phyloP scores from a whole-genome alignment of 2,797 vertebrate species.

The Alca torda region DNA sequence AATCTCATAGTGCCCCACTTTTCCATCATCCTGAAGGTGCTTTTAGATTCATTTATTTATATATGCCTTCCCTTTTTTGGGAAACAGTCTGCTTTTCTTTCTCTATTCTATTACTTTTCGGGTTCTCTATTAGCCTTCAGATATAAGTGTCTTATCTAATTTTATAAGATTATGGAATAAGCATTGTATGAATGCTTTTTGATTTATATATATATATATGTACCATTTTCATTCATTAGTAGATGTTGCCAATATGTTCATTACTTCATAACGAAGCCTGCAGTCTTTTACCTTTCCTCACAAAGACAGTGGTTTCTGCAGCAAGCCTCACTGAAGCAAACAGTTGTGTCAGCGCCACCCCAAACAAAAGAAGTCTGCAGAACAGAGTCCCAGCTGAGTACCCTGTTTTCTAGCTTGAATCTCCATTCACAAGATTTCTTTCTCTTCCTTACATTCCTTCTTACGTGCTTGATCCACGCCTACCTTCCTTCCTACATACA shows the following conservation, averaged over 20 bases:
- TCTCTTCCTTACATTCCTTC: neutral
- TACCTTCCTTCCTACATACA: neutral
- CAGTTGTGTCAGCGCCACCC: neutral
- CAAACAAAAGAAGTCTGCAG: neutral
- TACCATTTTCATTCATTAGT: neutral
- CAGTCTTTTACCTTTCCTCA: neutral
- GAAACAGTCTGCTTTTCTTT: neutral
- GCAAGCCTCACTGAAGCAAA: neutral
- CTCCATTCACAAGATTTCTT: neutral
- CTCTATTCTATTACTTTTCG: neutral
- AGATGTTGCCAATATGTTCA: neutral
- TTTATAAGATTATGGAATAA: neutral
- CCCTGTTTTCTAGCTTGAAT: neutral
- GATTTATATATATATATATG: neutral
- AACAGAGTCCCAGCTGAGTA: neutral
- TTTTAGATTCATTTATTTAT: neutral
- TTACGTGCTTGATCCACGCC: neutral
- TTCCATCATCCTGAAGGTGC: neutral
- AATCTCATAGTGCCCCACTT: neutral
- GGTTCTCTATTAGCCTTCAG: neutral
- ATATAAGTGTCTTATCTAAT: neutral
- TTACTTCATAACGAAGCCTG: neutral
- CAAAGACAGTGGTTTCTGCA: neutral
- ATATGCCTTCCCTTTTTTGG: neutral
- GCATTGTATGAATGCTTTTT: neutral